Evolutionary conservation across 2,888 invertebrate species (phyloP).

Genomic region (Oscheius sp.): DNA sequence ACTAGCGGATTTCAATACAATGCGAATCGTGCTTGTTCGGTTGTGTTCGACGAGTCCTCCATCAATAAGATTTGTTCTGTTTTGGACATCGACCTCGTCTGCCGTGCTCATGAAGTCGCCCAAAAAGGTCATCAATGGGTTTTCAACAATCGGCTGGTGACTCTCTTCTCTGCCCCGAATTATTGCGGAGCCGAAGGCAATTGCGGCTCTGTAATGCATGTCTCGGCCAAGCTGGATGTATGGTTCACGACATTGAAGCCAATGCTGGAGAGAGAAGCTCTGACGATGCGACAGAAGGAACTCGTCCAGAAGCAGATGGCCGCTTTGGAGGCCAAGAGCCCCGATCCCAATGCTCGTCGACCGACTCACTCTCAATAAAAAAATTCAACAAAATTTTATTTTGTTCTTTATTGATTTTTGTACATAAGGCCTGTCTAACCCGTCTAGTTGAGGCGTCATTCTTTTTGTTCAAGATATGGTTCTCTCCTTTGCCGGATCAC

Average conservation of each 20-base stretch:
- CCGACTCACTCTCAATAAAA: too few species aligned
- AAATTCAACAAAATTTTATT: too few species aligned
- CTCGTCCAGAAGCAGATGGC: conserved; percentile 28
- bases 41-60: conserved; percentile 53
- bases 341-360: conserved; percentile 22
- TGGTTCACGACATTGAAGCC: conserved; percentile 46
- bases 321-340: conserved; percentile 35
- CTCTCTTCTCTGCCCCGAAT: conserved; percentile 70
- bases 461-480: not conserved
- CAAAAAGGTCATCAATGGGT: conserved; percentile 57
- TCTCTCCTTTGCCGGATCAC: conserved; percentile 54
- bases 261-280: conserved; percentile 20
- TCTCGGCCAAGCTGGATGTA: conserved; percentile 36
- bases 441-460: not conserved
- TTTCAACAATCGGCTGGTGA: conserved; percentile 54
- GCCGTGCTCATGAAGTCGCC: conserved; percentile 66
- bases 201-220: conserved; percentile 56
- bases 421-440: too few species aligned
- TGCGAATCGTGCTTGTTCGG: conserved; percentile 54
- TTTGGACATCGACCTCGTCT: conserved; percentile 60
- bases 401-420: too few species aligned
- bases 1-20: conserved; percentile 60
- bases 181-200: conserved; percentile 68
- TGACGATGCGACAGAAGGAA: conserved; percentile 20
- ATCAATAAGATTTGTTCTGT: conserved; percentile 48